Percentiles rank a stretch among this genome's conserved stretches.
These are phyloP conservation scores for Gallinago paraguaiae DNA, from an alignment of 2,113 vertebrate species.

Conservation along the genomic window DNA sequence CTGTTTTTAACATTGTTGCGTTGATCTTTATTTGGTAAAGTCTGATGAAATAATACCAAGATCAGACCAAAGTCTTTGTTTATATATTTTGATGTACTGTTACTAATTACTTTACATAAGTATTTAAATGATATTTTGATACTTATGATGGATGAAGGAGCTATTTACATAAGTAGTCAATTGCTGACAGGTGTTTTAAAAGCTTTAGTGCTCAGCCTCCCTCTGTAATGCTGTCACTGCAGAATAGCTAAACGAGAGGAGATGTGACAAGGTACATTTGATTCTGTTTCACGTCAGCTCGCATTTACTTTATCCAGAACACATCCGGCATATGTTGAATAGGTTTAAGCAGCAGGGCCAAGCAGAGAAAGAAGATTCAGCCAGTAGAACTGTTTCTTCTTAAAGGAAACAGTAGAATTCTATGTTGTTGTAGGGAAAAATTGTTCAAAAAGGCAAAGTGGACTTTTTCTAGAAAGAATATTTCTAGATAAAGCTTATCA, in stretches of 20 bases:
- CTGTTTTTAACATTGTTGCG: neutral
- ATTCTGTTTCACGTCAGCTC: slow-evolving; percentile 21
- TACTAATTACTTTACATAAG: neutral
- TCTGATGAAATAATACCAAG: neutral
- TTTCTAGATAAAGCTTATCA: neutral
- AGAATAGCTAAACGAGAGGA: neutral
- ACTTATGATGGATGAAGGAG: neutral
- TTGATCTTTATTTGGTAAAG: neutral
- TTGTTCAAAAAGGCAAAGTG: neutral
- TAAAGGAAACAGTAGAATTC: neutral
- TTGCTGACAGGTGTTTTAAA: slow-evolving; percentile 43
- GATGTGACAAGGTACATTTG: slow-evolving; percentile 11
- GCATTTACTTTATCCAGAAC: slow-evolving; percentile 29
- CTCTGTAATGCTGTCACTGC: slow-evolving; percentile 40
- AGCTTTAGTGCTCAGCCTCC: slow-evolving; percentile 35
- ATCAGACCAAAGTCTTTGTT: neutral
- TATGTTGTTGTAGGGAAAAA: neutral
- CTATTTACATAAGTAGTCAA: neutral
- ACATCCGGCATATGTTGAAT: neutral
- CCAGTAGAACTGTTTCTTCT: neutral
- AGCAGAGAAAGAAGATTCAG: slow-evolving; percentile 6
- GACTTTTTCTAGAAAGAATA: neutral
- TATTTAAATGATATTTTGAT: neutral
- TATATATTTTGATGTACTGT: neutral
- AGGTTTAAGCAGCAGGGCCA: slow-evolving; percentile 1